Conservation (phyloP, 2,888 invertebrate genomes). For the Lycaena phlaeas region DNA sequence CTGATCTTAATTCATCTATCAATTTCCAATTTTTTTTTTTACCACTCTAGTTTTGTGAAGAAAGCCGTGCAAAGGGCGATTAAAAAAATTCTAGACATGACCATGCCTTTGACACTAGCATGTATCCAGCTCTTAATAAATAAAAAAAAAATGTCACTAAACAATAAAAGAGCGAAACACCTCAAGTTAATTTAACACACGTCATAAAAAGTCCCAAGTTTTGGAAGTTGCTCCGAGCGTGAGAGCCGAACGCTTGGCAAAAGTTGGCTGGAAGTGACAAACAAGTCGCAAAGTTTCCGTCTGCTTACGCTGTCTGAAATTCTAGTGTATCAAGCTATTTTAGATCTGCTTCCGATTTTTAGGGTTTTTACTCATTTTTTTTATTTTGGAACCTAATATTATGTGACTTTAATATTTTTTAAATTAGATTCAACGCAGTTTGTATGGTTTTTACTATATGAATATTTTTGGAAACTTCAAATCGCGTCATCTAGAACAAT, state of each 20-base stretch:
- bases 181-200: neutral
- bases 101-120: no score
- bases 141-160: no score
- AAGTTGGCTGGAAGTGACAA: slow-evolving; percentile 18
- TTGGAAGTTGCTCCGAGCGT: neutral
- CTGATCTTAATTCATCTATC: no score
- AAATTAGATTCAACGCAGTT: no score
- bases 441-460: no score
- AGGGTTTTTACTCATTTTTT: neutral
- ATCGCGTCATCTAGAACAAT: no score
- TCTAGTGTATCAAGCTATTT: slow-evolving; percentile 6
- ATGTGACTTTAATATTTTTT: neutral
- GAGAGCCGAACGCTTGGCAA: slow-evolving; percentile 5
- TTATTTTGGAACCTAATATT: neutral
- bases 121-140: no score
- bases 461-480: no score
- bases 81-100: no score
- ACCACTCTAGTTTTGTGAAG: no score
- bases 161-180: neutral
- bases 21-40: no score
- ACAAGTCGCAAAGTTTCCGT: slow-evolving; percentile 11
- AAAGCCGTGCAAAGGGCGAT: no score
- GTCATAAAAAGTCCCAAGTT: slow-evolving; percentile 4
- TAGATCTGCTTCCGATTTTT: neutral
- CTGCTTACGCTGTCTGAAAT: slow-evolving; percentile 2